Evolutionary conservation across 1,140 invertebrate species (phyloP).

Genomic region (Colletes gigas): DNA sequence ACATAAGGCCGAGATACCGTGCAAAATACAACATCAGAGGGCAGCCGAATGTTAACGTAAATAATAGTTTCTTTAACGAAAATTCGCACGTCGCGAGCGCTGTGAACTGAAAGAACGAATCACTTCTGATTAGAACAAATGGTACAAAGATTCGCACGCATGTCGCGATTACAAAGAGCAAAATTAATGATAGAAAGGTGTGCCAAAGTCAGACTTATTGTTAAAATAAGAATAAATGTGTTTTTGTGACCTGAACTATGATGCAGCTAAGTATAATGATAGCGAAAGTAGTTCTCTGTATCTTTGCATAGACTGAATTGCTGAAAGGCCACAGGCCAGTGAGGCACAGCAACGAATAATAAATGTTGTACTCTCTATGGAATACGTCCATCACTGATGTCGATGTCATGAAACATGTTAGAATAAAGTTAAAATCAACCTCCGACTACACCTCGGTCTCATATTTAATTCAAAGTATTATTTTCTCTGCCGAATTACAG

Average conservation of each 20-base stretch:
- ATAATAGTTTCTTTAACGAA: not conserved
- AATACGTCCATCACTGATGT: conserved; percentile 30
- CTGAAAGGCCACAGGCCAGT: conserved; percentile 46
- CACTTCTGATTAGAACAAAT: too few relatives aligned
- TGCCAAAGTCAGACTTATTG: too few relatives aligned
- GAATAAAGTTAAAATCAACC: too few relatives aligned
- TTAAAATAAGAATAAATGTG: too few relatives aligned
- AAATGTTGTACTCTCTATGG: not conserved
- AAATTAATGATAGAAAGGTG: too few relatives aligned
- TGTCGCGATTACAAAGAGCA: too few relatives aligned
- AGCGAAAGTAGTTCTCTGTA: conserved; percentile 6
- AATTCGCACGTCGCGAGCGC: not conserved
- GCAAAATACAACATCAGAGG: not conserved
- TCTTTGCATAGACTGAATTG: not conserved
- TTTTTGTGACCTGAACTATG: not conserved
- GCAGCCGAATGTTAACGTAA: not conserved
- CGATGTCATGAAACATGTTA: not conserved
- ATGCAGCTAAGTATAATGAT: not conserved
- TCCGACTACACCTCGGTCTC: not conserved
- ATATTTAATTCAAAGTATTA: not conserved
- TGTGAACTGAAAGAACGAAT: not conserved
- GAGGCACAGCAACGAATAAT: not conserved
- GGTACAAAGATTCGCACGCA: too few relatives aligned
- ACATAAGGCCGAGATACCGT: not conserved
- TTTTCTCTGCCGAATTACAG: too few relatives aligned